phyloP scores from a whole-genome alignment of 2,888 invertebrate species.

The Platycheirus albimanus region DNA sequence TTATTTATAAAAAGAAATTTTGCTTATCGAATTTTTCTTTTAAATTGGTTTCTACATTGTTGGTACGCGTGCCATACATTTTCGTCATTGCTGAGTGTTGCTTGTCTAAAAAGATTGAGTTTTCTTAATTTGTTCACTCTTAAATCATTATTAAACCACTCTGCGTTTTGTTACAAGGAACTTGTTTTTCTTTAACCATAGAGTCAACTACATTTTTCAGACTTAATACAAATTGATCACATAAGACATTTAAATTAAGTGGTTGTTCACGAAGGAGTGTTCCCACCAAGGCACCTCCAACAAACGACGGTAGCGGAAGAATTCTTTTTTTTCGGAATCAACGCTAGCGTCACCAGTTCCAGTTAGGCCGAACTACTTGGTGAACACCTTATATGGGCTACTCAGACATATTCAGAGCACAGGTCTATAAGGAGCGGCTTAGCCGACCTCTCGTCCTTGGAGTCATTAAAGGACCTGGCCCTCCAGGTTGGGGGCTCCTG shows the following conservation, averaged over 20 bases:
- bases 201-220: slow-evolving; percentile 1
- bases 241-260: background rate
- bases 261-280: too few species aligned
- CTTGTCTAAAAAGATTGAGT: slow-evolving; percentile 5
- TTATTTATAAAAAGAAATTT: background rate
- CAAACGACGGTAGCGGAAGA: too few species aligned
- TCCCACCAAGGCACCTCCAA: too few species aligned
- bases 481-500: too few species aligned
- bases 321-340: too few species aligned
- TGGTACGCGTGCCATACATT: background rate
- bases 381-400: too few species aligned
- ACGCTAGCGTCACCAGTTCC: too few species aligned
- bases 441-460: too few species aligned
- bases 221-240: slow-evolving; percentile 3
- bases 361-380: too few species aligned
- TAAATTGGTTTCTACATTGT: background rate
- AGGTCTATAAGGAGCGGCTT: too few species aligned
- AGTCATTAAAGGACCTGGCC: too few species aligned
- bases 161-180: background rate
- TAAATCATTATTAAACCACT: slow-evolving; percentile 6
- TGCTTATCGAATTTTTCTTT: background rate
- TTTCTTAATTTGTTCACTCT: background rate
- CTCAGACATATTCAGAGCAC: too few species aligned
- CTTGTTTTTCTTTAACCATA: slow-evolving; percentile 6
- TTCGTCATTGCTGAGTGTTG: background rate